Base-by-base conservation (phyloP, 2,888 invertebrate genomes). In the Meta bourneti region DNA sequence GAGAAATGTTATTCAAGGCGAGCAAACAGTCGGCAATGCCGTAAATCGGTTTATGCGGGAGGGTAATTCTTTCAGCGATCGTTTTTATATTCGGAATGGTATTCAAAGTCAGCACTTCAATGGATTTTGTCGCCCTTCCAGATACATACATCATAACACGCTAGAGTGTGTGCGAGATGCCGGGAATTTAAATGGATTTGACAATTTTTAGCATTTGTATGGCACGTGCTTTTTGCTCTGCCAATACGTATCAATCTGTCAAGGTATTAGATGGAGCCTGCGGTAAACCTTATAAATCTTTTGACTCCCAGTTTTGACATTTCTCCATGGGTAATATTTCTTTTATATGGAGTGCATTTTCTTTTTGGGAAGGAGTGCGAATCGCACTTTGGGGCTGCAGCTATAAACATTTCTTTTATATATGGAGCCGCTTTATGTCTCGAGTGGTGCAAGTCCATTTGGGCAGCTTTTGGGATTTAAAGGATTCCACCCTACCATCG, bases 41-140 rank as follows among this genome's bases (percentile, higher is more conserved):
- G 87, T 54, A 92, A 92, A 92, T 92, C 91, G 91, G 91, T 92
- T 91, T 92, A 89, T 92, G 74, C 83, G 77, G 72, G 84, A 69
- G 79, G 72, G 83, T 88, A 91, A 88, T 91, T 84, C 91, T 89
- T 89, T 91, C 74, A 20, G 83, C 78, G 51, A 88, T 89, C 79
- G 79, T 71, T 80, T 92, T 92, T 84, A 88, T 84, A 92, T 84
- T 92, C 78, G 84, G 49, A 87, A 51, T 81, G 75, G 61, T 90
- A 90, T 82, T 90, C 90, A 85, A 72, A 85, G 85, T 52, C 77
- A 85, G 72, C 85, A 84, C 81, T 82, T 91, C 91, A 91, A 91
- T 82, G 74, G 82, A 77, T 87, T 89, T 78, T 82, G 89, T 89
- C 83, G 79, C 83, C 71, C 54, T 79, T 72, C 80, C 71, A 79